phyloP scores from a whole-genome alignment of 1,140 invertebrate genomes.

The Bombus huntii region DNA sequence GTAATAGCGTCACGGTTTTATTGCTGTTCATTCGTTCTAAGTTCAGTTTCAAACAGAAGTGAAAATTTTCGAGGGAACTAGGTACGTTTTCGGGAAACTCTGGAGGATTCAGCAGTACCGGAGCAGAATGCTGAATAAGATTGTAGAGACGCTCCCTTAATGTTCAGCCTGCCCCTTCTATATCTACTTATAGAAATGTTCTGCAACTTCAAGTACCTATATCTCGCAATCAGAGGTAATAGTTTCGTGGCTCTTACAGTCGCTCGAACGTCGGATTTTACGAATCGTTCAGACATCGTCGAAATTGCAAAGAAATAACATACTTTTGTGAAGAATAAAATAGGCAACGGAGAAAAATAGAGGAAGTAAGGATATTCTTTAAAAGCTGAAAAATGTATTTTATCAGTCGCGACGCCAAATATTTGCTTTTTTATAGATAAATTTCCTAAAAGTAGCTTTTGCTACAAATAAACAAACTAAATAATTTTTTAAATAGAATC shows the following conservation, averaged over 20 bases:
- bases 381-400: not conserved
- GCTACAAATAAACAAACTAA: not conserved
- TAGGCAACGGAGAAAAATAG: not conserved
- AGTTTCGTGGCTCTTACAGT: not conserved
- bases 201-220: not conserved
- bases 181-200: conserved; percentile 10
- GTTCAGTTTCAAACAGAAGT: not conserved
- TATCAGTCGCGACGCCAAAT: no score
- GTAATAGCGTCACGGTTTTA: not conserved
- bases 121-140: conserved; percentile 18
- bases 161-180: not conserved
- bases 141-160: not conserved
- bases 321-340: not conserved
- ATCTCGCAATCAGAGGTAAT: conserved; percentile 1
- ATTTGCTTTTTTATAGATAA: not conserved
- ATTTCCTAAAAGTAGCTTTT: not conserved
- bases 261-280: not conserved
- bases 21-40: not conserved
- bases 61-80: not conserved
- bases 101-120: not conserved
- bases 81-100: not conserved
- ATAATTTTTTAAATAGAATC: not conserved
- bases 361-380: not conserved
- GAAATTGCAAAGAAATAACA: not conserved
- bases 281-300: not conserved